Evolutionary conservation across 2,113 vertebrate genomes (phyloP), one percentile per base, ranked within the genome.

Genomic region (Ornithorhynchus anatinus): DNA sequence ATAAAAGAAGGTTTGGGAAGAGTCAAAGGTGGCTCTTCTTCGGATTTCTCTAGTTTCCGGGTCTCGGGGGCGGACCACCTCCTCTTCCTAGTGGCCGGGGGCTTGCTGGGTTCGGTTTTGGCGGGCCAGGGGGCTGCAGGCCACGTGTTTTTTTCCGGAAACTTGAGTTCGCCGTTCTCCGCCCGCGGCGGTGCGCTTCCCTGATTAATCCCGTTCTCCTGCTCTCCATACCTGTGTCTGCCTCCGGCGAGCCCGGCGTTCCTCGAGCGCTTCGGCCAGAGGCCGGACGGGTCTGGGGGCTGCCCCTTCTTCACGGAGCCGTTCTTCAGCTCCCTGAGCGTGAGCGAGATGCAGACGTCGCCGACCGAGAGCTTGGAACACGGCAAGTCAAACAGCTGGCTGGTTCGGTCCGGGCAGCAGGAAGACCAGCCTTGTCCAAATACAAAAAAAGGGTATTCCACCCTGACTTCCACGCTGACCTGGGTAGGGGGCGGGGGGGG

Each of bases 381-480:
- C 19, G 97, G 96, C 92, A 99, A 93, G 89, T 98, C 96, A 84
- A 99, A 94, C 69, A 99, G 95, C 90, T 97, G 97, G 80, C 94
- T 97, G 88, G 97, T 99, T 90, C 96, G 94, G 81, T 99, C 96
- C 0, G 97, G 98, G 81, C 96, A 98, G 90, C 98, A 99, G 17
- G 98, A 99, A n/a, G 98, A 99, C 98, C 98, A 99, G 87, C 98
- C 98, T 91, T 99, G 96, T 89, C 98, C 98, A 66, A 99, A 99
- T 86, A 99, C 98, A 85, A 99, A 99, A 94, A 99, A 99, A 71
- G 98, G 98, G 69, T 99, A 99, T 92, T 99, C 98, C 84, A 96
- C 91, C 92, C 98, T 90, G 59, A 99, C 98, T 85, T 99, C 98
- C 75, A 99, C 97, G 71, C 95, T 98, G 92, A 99, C 98, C 98